Evolutionary conservation across 2,797 vertebrate species (phyloP), one percentile per base, ranked within the genome.

Genomic region (Psittacula echo): DNA sequence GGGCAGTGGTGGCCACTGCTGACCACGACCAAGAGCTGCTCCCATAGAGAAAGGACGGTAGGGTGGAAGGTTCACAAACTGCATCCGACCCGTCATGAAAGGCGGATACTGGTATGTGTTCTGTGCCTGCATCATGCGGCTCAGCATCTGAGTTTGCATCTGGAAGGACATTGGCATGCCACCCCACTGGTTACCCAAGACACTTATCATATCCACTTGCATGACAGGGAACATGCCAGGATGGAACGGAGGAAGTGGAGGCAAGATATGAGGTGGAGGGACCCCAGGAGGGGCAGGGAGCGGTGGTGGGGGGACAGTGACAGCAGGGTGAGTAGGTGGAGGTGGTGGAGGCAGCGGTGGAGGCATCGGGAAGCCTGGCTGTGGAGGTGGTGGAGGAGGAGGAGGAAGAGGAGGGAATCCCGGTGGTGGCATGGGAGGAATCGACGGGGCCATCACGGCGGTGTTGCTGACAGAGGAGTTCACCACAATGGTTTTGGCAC

Each of bases 81-180:
- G 98, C 95, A 98, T 98, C 76, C 98, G 93, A 1, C 53, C 98
- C 13, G 98, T 97, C 96, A 99, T 97, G 94, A 98, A 99, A 34
- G 99, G 99, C 0, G 98, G 99, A 47, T 99, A 99, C 9, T 98
- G 98, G 91, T 99, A 99, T 0, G 98, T 97, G 29, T 99, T 98
- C 83, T 99, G 98, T 1, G 98, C 99, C 84, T 99, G 99, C 97
- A 99, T 99, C 97, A 99, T 99, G 80, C 99, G 99, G 97, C 99
- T 99, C 96, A 99, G 96, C 99, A 99, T 98, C 97, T 99, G 99
- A 3, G 99, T 99, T 97, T 99, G 99, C 99, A 99, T 99, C 97
- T 99, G 99, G 97, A 99, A 99, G 95, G 99, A 99, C 99, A 99
- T 99, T 27, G 99, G 99, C 96, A 99, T 99, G 27, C 98, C 98